These are phyloP conservation scores for Atta cephalotes DNA, from an alignment of 1,140 invertebrate genomes.

Conservation along the genomic window DNA sequence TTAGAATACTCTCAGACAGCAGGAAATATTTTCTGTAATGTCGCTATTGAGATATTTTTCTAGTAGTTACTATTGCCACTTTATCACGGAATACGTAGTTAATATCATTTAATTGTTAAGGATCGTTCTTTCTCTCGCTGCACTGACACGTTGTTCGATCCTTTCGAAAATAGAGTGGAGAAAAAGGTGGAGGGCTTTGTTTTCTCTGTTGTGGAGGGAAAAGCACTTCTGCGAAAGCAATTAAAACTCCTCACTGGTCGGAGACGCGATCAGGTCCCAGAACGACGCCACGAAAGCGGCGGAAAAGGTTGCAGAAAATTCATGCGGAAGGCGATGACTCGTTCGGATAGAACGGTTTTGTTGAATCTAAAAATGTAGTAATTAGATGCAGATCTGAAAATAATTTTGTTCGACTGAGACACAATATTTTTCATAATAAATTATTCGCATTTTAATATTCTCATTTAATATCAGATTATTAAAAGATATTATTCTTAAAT, in stretches of 20 bases:
- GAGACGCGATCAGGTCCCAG: constrained; percentile 37
- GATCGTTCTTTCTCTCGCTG: background rate
- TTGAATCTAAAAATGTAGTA: no score
- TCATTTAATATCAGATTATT: no score
- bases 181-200: constrained; percentile 15
- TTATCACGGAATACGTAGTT: background rate
- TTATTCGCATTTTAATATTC: no score
- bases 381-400: no score
- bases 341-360: background rate
- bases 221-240: constrained; percentile 54
- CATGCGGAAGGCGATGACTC: background rate
- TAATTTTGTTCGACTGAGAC: no score
- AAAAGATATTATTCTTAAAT: no score
- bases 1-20: background rate
- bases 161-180: background rate
- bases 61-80: background rate
- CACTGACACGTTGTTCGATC: background rate
- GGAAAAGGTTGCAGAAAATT: background rate
- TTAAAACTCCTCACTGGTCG: constrained; percentile 45
- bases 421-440: no score
- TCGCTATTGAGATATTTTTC: background rate
- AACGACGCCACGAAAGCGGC: background rate
- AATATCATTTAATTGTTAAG: background rate
- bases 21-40: background rate
- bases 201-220: background rate